These are phyloP conservation scores for Notolabrus celidotus DNA, from an alignment of 2,797 vertebrate genomes.

Conservation along the genomic window DNA sequence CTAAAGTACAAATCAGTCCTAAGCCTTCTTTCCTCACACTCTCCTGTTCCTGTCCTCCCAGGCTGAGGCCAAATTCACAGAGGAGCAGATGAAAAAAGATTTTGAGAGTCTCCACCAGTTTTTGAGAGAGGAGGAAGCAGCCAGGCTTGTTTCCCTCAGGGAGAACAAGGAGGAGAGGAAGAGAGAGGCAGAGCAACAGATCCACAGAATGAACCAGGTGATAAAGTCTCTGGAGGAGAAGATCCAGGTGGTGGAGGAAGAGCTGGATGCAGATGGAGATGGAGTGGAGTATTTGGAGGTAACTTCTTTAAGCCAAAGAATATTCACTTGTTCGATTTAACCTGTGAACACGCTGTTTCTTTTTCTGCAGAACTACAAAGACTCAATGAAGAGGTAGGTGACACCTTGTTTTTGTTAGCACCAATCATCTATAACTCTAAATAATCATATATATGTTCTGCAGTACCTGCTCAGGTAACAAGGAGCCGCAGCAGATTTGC, in stretches of 20 bases:
- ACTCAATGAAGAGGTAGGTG: conserved; percentile 24
- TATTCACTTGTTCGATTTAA: no score
- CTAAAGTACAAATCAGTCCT: not conserved
- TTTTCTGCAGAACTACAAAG: conserved; percentile 43
- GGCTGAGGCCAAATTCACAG: conserved; percentile 39
- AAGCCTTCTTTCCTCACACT: not conserved
- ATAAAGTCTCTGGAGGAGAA: conserved; percentile 51
- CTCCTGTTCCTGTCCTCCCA: conserved; percentile 4
- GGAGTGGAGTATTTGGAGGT: conserved; percentile 56
- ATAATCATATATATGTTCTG: not conserved
- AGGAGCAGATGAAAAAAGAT: conserved; percentile 59
- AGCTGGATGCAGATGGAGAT: conserved; percentile 38
- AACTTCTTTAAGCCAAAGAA: not conserved
- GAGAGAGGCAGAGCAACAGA: conserved; percentile 37
- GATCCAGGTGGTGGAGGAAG: conserved; percentile 43
- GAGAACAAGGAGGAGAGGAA: conserved; percentile 60
- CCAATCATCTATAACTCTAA: not conserved
- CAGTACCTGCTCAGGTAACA: conserved; percentile 9
- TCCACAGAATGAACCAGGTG: conserved; percentile 24
- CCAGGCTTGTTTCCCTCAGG: conserved; percentile 62
- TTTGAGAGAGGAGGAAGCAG: conserved; percentile 75
- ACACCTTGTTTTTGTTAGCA: not conserved
- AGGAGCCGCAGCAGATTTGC: conserved; percentile 19
- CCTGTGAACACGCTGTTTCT: no score
- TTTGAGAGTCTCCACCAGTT: conserved; percentile 81